Base-by-base conservation (phyloP, 2,797 vertebrate genomes). In the Amblyopsis hoosieri region DNA sequence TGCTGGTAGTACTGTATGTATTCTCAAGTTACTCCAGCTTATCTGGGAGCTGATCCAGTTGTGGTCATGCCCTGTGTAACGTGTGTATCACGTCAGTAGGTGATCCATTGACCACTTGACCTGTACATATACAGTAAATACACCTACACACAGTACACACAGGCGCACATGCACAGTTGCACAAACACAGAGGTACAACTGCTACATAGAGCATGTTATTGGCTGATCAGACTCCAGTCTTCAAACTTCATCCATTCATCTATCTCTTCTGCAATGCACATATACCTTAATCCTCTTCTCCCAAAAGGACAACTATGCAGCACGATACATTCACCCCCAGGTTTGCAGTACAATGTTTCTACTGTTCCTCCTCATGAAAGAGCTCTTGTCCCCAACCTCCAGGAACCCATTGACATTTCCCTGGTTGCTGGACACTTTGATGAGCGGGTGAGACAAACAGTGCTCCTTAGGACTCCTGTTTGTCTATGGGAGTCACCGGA, bases 291-390 rank as follows among this genome's bases (percentile, higher is more conserved):
- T 50, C 45, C 63, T 66, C 65, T 68, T 48, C 62, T 54, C 53
- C 33, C 80, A 85, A 78, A 72, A 89, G 76, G 68, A 87, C 79
- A 88, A 85, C 89, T 89, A 89, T 71, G 72, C 72, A 79, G 86
- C 79, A 65, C 85, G 92, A 93, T 85, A 75, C 77, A 76, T 90
- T 90, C 82, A 85, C 87, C 91, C 62, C 48, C 55, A 67, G 82
- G 72, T 67, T 86, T 78, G 80, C 63, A 51, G 71, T 78, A 94
- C 90, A 94, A 83, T 83, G 78, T 86, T 86, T 84, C 79, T 82
- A 90, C 91, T 93, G 92, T 92, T 84, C 88, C 72, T 60, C 46
- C 57, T 70, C 55, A 85, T 94, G 91, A 94, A 94, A 92, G 78
- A 80, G 76, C 80, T 84, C 82, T 93, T 93, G 92, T 93, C 76